Evolutionary conservation across 2,888 invertebrate genomes (phyloP).

Genomic region (Drosophila prostipennis): DNA sequence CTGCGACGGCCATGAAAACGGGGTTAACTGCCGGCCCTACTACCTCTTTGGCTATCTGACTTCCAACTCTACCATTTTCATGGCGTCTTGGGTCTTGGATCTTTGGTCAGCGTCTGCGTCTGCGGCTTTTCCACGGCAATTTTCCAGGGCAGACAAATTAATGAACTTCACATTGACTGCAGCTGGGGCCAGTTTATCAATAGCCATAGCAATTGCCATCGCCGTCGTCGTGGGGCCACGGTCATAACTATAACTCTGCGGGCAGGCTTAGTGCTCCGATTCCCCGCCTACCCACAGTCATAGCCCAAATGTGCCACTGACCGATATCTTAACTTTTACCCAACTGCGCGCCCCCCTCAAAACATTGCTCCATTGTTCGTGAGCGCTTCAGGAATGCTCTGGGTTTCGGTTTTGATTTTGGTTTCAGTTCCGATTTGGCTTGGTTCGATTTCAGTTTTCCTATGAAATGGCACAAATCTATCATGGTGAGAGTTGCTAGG

Average conservation of each 20-base stretch:
- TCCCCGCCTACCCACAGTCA: constrained; percentile 26
- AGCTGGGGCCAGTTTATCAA: constrained; percentile 64
- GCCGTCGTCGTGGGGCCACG: background rate
- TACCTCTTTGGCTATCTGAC: background rate
- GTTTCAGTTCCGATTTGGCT: constrained; percentile 34
- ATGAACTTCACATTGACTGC: constrained; percentile 61
- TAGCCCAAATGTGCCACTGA: constrained; percentile 68
- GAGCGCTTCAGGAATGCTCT: constrained; percentile 50
- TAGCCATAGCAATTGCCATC: constrained; percentile 24
- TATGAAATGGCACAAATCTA: constrained; percentile 67
- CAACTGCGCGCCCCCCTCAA: constrained; percentile 37
- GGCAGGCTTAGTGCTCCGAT: constrained; percentile 40
- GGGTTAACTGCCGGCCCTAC: constrained; percentile 57
- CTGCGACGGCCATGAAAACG: constrained; percentile 59
- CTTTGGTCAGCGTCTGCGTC: background rate
- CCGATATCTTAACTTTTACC: constrained; percentile 79
- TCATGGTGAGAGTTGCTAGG: constrained; percentile 52
- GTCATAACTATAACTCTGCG: constrained; percentile 39
- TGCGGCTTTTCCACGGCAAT: constrained; percentile 67
- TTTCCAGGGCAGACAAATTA: constrained; percentile 69
- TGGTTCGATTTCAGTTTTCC: constrained; percentile 61
- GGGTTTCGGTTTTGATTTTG: constrained; percentile 13
- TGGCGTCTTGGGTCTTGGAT: constrained; percentile 57
- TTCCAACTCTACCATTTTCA: constrained; percentile 43
- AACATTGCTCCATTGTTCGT: constrained; percentile 56